These are phyloP conservation scores for Cyanoramphus novaezelandiae DNA, from an alignment of 2,113 vertebrate genomes.

Conservation along the genomic window DNA sequence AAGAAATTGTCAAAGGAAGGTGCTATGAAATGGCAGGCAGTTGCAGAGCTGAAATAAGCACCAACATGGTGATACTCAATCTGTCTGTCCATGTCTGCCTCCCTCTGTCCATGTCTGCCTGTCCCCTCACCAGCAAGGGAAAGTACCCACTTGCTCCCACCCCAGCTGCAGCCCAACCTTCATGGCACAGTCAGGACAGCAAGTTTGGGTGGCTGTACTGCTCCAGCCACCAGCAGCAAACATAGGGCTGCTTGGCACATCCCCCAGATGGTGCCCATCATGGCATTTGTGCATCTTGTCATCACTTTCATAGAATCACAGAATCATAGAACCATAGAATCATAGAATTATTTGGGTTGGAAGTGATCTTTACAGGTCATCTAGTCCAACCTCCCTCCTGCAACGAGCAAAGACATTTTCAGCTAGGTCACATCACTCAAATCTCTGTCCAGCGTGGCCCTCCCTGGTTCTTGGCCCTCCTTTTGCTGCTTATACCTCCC, in stretches of 20 bases:
- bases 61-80: fast-evolving
- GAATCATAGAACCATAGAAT: not conserved
- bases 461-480: not conserved
- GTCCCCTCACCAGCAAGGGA: not conserved
- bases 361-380: not conserved
- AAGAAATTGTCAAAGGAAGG: not conserved
- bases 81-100: not conserved
- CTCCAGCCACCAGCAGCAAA: not conserved
- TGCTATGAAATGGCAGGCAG: not conserved
- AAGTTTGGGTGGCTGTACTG: not conserved
- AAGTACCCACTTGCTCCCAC: not conserved
- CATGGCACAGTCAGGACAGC: not conserved
- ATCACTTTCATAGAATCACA: not conserved
- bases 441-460: not conserved
- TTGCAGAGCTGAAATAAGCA: not conserved
- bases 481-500: not conserved
- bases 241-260: not conserved
- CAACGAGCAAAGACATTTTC: not conserved
- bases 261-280: fast-evolving
- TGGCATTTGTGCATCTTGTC: not conserved
- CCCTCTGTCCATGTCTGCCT: not conserved
- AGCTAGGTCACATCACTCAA: not conserved
- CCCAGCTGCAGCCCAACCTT: not conserved
- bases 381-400: not conserved
- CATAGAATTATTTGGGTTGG: not conserved